These are phyloP conservation scores for Eilema griseolum DNA, from an alignment of 2,888 invertebrate species.

Conservation along the genomic window DNA sequence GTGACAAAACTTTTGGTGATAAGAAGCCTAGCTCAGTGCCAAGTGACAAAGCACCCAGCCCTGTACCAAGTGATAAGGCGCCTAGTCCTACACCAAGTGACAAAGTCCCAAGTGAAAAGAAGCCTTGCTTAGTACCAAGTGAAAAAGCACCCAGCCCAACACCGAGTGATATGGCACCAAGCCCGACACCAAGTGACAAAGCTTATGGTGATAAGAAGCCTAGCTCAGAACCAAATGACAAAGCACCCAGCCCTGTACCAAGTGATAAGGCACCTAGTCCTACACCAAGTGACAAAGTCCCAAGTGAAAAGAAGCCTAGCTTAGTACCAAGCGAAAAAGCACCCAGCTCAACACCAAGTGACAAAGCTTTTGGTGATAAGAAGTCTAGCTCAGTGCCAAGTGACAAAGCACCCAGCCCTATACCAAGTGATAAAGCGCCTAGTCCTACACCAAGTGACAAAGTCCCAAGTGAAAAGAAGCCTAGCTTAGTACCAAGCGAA, in stretches of 20 bases:
- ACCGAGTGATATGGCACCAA: constrained; percentile 7
- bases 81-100: neutral
- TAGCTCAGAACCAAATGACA: neutral
- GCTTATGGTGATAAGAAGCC: neutral
- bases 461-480: constrained; percentile 10
- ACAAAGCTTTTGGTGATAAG: neutral
- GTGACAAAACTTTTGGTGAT: neutral
- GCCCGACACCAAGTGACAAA: neutral
- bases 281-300: constrained; percentile 5
- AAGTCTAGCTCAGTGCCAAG: neutral
- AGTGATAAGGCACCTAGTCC: neutral
- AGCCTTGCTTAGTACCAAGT: neutral
- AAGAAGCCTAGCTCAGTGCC: neutral
- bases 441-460: neutral
- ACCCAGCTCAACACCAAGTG: constrained; percentile 8
- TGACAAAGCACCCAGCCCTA: neutral
- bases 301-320: neutral
- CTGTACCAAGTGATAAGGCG: constrained; percentile 5
- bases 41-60: constrained; percentile 9
- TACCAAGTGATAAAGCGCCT: too few species aligned
- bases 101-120: constrained; percentile 4
- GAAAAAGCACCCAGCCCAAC: neutral
- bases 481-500: neutral
- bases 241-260: neutral
- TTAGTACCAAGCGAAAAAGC: constrained; percentile 7